Base-by-base conservation (phyloP, 2,888 invertebrate species). In the Eumerus sabulonum region DNA sequence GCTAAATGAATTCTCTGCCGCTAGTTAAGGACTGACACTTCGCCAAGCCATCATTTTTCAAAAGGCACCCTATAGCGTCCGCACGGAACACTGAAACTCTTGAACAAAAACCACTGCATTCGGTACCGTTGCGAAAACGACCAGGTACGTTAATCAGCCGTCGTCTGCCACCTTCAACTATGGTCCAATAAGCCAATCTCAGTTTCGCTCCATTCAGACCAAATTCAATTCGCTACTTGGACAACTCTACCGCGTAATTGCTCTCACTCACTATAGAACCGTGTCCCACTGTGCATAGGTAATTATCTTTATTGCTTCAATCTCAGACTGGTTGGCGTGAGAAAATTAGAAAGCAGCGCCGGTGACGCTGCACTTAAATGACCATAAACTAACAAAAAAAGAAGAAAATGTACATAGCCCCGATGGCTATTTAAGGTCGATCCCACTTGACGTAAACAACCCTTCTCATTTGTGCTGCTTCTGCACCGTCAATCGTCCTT, bases 341-440 rank as follows among this genome's bases (percentile, higher is more conserved):
- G 59, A 54, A 66, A 76, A 76, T 76, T 76, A 72, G 72, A 76
- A 71, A 60, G 60, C 54, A 48, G 51, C 44, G 63, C 38, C 36
- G n/a, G n/a, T n/a, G n/a, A n/a, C n/a, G n/a, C n/a, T n/a, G n/a
- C n/a, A n/a, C 19, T 62, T 56, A 62, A 63, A 51, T 19, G 40
- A 59, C 47, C 56, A 36, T 36, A 5, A 36, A 11, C 36, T 11
- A 36, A 36, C 36, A 44, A 66, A 77, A n/a, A n/a, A n/a, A n/a
- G n/a, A n/a, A n/a, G n/a, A n/a, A n/a, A n/a, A 60, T 77, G 73
- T 57, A 57, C 57, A 47, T 19, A 47, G 44, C 51, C 45, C 50
- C 57, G 73, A 67, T 67, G 67, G 56, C 73, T 67, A 73, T 73
- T 77, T 77, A 77, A 67, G 67, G 73, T 77, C 73, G 72, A 56